These are phyloP conservation scores for Lethrus apterus DNA, from an alignment of 1,140 invertebrate genomes.

Conservation along the genomic window DNA sequence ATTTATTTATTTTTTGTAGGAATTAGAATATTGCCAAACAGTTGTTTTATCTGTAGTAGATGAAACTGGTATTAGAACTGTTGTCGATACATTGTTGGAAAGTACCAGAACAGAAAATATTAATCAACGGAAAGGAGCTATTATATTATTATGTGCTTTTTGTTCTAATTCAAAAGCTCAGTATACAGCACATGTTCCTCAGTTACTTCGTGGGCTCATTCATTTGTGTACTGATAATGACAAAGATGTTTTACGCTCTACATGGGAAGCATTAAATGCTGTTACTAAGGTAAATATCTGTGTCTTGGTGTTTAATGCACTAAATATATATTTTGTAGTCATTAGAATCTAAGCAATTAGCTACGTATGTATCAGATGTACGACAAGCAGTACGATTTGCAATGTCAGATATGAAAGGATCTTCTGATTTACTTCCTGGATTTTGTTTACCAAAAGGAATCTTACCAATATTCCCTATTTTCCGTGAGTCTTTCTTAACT, in stretches of 20 bases:
- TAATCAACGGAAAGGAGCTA: conserved; percentile 66
- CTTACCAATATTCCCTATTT: conserved; percentile 86
- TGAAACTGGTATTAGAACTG: conserved; percentile 76
- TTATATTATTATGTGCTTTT: conserved; percentile 81
- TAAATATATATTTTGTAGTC: conserved; percentile 43
- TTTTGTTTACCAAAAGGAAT: conserved; percentile 92
- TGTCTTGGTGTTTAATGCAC: background rate
- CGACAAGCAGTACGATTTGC: conserved; percentile 87
- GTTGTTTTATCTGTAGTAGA: conserved; percentile 87
- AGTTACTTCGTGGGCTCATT: conserved; percentile 80
- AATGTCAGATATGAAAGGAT: conserved; percentile 73
- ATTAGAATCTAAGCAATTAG: conserved; percentile 71
- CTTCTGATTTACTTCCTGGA: conserved; percentile 69
- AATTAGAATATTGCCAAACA: conserved; percentile 88
- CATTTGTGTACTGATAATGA: conserved; percentile 77
- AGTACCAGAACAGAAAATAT: conserved; percentile 59
- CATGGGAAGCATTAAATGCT: conserved; percentile 85
- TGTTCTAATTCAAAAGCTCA: conserved; percentile 82
- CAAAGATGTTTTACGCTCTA: conserved; percentile 71
- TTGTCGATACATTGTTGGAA: conserved; percentile 87
- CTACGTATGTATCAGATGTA: conserved; percentile 79
- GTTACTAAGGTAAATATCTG: conserved; percentile 65
- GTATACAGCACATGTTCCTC: conserved; percentile 79
- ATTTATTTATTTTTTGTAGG: conserved; percentile 38
- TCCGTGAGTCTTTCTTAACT: conserved; percentile 92